Percentiles rank a stretch among this genome's conserved stretches.
These are phyloP conservation scores for Pherbina coryleti DNA, from an alignment of 2,888 invertebrate genomes.

Conservation along the genomic window DNA sequence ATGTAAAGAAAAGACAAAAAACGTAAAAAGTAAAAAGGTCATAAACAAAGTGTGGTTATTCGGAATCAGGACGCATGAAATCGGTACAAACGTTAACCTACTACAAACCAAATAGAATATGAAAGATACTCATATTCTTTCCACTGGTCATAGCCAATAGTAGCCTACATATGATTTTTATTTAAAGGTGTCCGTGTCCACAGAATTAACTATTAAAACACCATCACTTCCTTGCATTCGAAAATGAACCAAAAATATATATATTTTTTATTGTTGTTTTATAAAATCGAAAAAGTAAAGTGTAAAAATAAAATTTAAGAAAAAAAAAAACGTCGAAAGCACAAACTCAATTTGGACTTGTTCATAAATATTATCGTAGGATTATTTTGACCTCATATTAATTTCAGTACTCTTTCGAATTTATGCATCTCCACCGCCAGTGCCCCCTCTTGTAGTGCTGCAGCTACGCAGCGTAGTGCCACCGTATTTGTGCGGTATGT, in stretches of 20 bases:
- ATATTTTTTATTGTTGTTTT: neutral
- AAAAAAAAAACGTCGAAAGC: conserved; percentile 1
- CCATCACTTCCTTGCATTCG: neutral
- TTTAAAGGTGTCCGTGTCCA: too few species aligned
- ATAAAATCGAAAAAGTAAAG: neutral
- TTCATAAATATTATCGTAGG: neutral
- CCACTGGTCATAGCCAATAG: too few species aligned
- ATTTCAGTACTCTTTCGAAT: neutral
- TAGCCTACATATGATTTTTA: too few species aligned
- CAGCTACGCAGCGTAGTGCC: conserved; percentile 44
- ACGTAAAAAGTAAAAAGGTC: too few species aligned
- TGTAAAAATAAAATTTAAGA: neutral
- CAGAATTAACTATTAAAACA: too few species aligned
- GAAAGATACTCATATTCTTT: too few species aligned
- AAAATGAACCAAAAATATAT: conserved; percentile 23
- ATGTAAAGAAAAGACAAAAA: too few species aligned
- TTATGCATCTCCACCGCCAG: conserved; percentile 47
- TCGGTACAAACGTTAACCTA: too few species aligned
- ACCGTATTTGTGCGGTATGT: conserved; percentile 40
- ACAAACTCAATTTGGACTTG: conserved; percentile 13
- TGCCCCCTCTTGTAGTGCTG: conserved; percentile 42
- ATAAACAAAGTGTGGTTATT: too few species aligned
- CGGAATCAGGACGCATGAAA: too few species aligned
- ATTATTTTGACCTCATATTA: neutral
- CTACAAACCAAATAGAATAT: too few species aligned